These are phyloP conservation scores for Peromyscus attwateri DNA, from an alignment of 2,797 vertebrate species.

Conservation along the genomic window DNA sequence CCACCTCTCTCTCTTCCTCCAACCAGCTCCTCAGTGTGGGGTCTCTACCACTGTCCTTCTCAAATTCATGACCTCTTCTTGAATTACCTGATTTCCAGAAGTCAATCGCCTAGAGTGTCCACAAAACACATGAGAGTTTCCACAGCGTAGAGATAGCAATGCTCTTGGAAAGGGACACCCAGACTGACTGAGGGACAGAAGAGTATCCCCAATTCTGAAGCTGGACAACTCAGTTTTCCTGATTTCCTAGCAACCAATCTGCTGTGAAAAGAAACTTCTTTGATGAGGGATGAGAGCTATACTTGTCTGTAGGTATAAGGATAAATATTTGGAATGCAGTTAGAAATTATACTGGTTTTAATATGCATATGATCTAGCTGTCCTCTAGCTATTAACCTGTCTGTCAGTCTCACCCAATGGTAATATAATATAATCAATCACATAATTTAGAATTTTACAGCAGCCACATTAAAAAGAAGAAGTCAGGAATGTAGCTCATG, in stretches of 20 bases:
- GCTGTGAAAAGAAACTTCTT: not conserved
- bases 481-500: not conserved
- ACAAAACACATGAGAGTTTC: too few relatives aligned
- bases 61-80: not conserved
- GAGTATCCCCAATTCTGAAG: not conserved
- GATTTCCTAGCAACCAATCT: not conserved
- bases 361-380: not conserved
- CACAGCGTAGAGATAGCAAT: not conserved
- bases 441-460: slow-evolving; percentile 55
- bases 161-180: not conserved
- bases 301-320: not conserved
- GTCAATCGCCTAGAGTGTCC: too few relatives aligned
- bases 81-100: not conserved
- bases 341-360: not conserved
- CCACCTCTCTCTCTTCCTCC: not conserved
- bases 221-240: not conserved
- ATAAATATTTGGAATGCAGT: not conserved
- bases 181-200: not conserved
- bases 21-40: not conserved
- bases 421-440: slow-evolving; percentile 38
- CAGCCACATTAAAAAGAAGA: slow-evolving; percentile 50
- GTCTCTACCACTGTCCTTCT: not conserved
- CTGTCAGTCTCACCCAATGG: not conserved
- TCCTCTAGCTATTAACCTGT: not conserved
- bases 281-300: not conserved